Evolutionary conservation across 1,140 invertebrate species (phyloP).

Genomic region (Sweltsa coloradensis): DNA sequence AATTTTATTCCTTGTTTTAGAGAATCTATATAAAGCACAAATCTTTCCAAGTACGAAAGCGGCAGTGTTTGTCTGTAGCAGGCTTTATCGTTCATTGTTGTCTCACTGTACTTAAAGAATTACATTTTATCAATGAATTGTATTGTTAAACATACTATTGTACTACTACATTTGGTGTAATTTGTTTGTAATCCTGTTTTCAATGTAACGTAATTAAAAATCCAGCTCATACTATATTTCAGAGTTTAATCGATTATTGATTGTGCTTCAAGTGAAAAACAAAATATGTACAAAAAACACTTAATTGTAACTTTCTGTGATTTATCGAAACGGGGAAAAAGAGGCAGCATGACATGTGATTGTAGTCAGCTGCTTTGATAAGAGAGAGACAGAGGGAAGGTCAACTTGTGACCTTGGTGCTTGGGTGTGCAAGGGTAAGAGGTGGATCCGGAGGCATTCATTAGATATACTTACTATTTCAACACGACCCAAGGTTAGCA

Average conservation of each 20-base stretch:
- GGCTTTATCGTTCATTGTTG: too few species aligned
- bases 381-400: neutral
- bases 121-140: too few species aligned
- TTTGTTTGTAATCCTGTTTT: neutral
- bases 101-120: too few species aligned
- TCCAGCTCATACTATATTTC: neutral
- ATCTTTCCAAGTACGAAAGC: neutral
- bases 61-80: too few species aligned
- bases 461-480: neutral
- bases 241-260: neutral
- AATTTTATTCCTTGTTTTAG: slow-evolving; percentile 5
- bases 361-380: slow-evolving; percentile 4
- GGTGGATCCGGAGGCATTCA: neutral
- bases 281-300: slow-evolving; percentile 2
- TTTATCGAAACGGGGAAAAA: slow-evolving; percentile 10
- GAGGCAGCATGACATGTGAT: slow-evolving; percentile 10
- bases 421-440: neutral
- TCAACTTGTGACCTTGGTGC: neutral
- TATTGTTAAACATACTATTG: too few species aligned
- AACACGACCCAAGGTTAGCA: neutral
- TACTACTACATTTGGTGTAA: too few species aligned
- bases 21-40: neutral
- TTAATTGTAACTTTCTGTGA: slow-evolving; percentile 13
- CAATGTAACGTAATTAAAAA: neutral
- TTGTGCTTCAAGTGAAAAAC: neutral